Percentiles rank a stretch among this genome's conserved stretches.
Conservation (phyloP, 1,140 invertebrate genomes). For the Drosophila triauraria region DNA sequence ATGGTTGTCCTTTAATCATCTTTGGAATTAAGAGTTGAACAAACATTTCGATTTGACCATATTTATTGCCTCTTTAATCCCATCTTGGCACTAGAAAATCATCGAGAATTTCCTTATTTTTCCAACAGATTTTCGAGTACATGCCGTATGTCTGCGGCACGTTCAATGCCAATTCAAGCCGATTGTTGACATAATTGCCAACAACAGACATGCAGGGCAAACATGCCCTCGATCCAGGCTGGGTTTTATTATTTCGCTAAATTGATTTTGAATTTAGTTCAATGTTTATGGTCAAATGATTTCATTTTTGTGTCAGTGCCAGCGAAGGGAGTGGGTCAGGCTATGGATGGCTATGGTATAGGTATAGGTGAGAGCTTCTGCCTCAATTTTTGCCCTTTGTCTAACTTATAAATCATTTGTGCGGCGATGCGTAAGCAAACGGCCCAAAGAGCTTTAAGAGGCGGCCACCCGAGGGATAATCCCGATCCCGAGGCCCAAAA, state of each 20-base stretch:
- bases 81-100: conserved; percentile 1
- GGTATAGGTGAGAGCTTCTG: conserved; percentile 6
- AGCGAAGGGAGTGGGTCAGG: background rate
- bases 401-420: conserved; percentile 81
- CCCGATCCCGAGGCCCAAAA: conserved; percentile 62
- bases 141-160: conserved; percentile 21
- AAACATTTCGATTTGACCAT: conserved; percentile 13
- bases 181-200: conserved; percentile 70
- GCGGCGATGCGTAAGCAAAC: conserved; percentile 70
- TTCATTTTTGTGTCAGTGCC: conserved; percentile 78
- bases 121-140: conserved; percentile 15
- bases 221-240: conserved; percentile 41
- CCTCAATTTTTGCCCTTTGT: conserved; percentile 74
- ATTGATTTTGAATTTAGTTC: conserved; percentile 83
- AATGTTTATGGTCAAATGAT: conserved; percentile 82
- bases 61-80: conserved; percentile 38
- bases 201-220: conserved; percentile 25
- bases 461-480: conserved; percentile 39
- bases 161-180: conserved; percentile 31
- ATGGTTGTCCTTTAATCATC: conserved; percentile 19
- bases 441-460: conserved; percentile 51
- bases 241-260: conserved; percentile 79
- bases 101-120: conserved; percentile 10
- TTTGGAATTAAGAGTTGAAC: conserved; percentile 25
- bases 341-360: background rate